Evolutionary conservation across 2,888 invertebrate genomes (phyloP).

Genomic region (Calameuta filiformis): DNA sequence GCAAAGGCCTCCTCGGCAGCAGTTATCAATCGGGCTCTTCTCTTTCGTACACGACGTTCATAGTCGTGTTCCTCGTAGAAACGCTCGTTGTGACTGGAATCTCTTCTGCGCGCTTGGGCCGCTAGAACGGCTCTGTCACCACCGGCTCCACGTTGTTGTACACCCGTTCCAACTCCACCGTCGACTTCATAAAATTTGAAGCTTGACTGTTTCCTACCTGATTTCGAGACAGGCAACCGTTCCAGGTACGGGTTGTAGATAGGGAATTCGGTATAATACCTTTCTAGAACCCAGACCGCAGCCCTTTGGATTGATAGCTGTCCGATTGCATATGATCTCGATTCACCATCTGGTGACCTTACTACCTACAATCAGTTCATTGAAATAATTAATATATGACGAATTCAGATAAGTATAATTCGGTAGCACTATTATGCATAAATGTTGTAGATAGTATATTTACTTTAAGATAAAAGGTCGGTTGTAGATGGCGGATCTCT

Average conservation of each 20-base stretch:
- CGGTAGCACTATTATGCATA: background rate
- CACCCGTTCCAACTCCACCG: constrained; percentile 75
- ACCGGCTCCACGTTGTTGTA: constrained; percentile 70
- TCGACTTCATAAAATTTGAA: constrained; percentile 99
- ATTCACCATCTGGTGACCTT: constrained; percentile 95
- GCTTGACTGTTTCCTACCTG: constrained; percentile 81
- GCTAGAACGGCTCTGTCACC: constrained; percentile 59
- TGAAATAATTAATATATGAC: background rate
- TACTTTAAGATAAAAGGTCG: constrained; percentile 86
- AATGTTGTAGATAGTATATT: background rate
- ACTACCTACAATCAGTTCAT: constrained; percentile 70
- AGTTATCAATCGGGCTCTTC: constrained; percentile 88
- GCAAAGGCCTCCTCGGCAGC: constrained; percentile 99
- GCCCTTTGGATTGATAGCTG: constrained; percentile 94
- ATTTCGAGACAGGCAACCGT: constrained; percentile 87
- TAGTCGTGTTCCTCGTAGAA: constrained; percentile 99
- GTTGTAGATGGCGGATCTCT: constrained; percentile 92
- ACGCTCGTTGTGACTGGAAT: constrained; percentile 95
- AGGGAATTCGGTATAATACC: constrained; percentile 95
- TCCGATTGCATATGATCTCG: constrained; percentile 87
- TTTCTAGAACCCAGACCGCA: constrained; percentile 93
- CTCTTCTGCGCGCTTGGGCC: constrained; percentile 85
- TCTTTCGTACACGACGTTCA: constrained; percentile 90
- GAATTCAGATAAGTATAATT: background rate
- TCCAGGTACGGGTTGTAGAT: constrained; percentile 97